phyloP scores from a whole-genome alignment of 2,888 invertebrate genomes.

The Rhamnusium bicolor region DNA sequence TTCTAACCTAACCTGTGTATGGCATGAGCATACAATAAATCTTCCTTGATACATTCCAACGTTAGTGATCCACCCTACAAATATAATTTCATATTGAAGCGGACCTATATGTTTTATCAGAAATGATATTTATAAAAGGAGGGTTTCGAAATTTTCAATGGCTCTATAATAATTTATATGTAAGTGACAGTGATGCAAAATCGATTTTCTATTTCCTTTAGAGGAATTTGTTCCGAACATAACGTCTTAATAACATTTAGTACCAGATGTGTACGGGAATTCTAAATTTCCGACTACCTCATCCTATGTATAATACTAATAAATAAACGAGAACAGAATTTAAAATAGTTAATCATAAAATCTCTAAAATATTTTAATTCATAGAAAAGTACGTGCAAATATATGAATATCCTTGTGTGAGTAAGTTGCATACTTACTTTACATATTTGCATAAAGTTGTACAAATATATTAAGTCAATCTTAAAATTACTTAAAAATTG shows the following conservation, averaged over 20 bases:
- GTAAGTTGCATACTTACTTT: no score
- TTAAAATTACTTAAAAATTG: neutral
- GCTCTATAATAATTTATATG: neutral
- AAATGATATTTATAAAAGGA: neutral
- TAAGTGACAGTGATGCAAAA: conserved; percentile 6
- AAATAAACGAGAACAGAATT: conserved; percentile 2
- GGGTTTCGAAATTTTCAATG: neutral
- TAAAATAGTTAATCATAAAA: neutral
- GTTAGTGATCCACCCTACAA: no score
- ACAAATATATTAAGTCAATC: neutral
- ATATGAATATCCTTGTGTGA: neutral
- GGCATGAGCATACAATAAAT: no score
- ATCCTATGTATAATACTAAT: neutral
- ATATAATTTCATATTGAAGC: neutral
- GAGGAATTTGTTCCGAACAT: neutral
- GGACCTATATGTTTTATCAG: neutral
- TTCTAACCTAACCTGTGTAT: no score
- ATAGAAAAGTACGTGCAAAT: neutral
- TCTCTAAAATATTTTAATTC: neutral
- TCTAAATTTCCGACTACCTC: conserved; percentile 5
- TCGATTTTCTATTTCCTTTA: conserved; percentile 27
- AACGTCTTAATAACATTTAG: conserved; percentile 7
- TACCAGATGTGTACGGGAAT: conserved; percentile 8
- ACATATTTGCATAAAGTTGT: neutral
- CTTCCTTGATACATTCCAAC: no score